Conservation (phyloP, 2,113 vertebrate species). For the Phyllostomus discolor region DNA sequence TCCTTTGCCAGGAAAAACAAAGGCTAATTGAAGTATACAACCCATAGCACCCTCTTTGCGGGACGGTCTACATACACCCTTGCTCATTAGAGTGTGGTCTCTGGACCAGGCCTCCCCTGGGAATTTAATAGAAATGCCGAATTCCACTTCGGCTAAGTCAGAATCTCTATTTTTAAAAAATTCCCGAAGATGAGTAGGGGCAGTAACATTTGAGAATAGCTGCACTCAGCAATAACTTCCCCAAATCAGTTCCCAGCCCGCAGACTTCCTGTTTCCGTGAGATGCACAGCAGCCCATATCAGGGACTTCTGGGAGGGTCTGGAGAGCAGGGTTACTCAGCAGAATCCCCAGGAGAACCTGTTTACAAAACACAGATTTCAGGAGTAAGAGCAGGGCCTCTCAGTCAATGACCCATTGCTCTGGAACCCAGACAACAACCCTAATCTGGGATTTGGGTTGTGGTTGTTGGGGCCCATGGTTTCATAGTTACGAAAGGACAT, state of each 20-base stretch:
- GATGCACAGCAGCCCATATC: not conserved
- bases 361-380: not conserved
- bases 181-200: not conserved
- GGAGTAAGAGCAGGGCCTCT: not conserved
- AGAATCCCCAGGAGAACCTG: not conserved
- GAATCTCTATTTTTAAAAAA: not conserved
- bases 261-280: not conserved
- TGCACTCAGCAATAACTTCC: not conserved
- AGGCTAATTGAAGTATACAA: not conserved
- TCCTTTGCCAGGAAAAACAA: not conserved
- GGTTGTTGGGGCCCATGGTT: not conserved
- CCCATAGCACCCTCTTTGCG: not conserved
- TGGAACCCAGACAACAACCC: not conserved
- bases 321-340: not conserved
- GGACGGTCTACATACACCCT: not conserved
- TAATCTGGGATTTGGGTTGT: not conserved
- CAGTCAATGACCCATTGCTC: not conserved
- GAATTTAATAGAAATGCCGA: not conserved
- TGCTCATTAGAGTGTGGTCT: not conserved
- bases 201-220: not conserved
- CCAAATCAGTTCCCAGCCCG: not conserved
- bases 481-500: not conserved
- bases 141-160: not conserved
- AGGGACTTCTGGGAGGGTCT: not conserved
- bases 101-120: not conserved